phyloP scores from a whole-genome alignment of 2,113 vertebrate species.

The Rhinolophus sinicus region DNA sequence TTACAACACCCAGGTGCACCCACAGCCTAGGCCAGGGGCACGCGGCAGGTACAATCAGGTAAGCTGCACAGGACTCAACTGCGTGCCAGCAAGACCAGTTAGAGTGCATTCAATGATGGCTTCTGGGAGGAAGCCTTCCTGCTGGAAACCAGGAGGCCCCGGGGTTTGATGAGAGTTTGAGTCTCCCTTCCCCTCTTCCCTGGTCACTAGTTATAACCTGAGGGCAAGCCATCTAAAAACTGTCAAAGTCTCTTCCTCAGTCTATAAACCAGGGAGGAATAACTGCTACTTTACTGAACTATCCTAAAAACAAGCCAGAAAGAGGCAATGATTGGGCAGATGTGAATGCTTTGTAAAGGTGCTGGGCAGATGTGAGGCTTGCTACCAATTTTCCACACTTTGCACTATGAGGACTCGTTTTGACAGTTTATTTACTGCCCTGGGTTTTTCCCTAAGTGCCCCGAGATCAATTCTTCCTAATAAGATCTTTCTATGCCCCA shows the following conservation, averaged over 20 bases:
- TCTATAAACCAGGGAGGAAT: constrained; percentile 15
- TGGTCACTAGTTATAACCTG: background rate
- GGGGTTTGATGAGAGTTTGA: background rate
- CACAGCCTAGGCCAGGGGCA: background rate
- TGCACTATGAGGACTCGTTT: background rate
- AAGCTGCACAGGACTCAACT: background rate
- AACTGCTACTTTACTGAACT: background rate
- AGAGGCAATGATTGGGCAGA: background rate
- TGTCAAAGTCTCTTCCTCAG: background rate
- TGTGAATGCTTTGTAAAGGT: background rate
- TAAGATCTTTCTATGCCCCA: background rate
- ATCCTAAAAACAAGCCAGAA: constrained; percentile 15
- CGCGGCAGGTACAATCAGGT: background rate
- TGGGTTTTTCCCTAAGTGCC: background rate
- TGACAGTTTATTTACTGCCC: background rate
- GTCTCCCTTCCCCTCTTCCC: background rate
- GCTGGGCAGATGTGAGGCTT: background rate
- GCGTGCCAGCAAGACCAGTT: background rate
- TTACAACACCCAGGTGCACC: background rate
- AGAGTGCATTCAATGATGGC: rapidly evolving
- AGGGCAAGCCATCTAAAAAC: background rate
- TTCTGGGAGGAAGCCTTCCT: background rate
- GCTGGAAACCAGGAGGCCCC: background rate
- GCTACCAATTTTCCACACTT: background rate
- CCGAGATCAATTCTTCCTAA: constrained; percentile 6